These are phyloP conservation scores for Platynereis dumerilii DNA, from an alignment of 2,888 invertebrate genomes.

Conservation along the genomic window DNA sequence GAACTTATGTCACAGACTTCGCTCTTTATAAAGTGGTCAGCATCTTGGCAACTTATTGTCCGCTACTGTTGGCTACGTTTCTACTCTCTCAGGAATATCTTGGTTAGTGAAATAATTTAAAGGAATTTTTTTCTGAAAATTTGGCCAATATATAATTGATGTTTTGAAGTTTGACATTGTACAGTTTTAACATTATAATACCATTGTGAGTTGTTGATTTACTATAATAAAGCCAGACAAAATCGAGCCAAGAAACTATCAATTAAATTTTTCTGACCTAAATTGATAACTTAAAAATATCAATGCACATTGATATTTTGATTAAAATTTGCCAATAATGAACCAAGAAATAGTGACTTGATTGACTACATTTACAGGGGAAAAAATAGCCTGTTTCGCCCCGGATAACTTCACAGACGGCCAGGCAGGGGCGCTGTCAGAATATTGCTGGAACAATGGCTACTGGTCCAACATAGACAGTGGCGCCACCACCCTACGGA, in stretches of 20 bases:
- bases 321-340: too few relatives aligned
- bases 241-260: too few relatives aligned
- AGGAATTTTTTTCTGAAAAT: too few relatives aligned
- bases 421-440: conserved; percentile 26
- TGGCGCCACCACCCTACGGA: conserved; percentile 14
- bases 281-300: too few relatives aligned
- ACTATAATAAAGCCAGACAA: too few relatives aligned
- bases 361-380: conserved; percentile 18
- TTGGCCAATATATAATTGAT: too few relatives aligned
- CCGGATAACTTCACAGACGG: conserved; percentile 31
- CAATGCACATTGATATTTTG: too few relatives aligned
- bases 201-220: too few relatives aligned
- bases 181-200: too few relatives aligned
- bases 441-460: conserved; percentile 34
- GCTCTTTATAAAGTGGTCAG: conserved; percentile 28
- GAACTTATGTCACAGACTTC: conserved; percentile 30
- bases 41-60: conserved; percentile 29
- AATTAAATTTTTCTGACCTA: too few relatives aligned
- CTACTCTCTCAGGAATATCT: conserved; percentile 33
- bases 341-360: too few relatives aligned
- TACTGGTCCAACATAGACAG: conserved; percentile 19
- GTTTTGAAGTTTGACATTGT: too few relatives aligned
- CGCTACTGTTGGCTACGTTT: conserved; percentile 28
- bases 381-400: conserved; percentile 31
- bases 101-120: conserved; percentile 25